Conservation (phyloP, 2,113 vertebrate species). For the Tapirus terrestris region DNA sequence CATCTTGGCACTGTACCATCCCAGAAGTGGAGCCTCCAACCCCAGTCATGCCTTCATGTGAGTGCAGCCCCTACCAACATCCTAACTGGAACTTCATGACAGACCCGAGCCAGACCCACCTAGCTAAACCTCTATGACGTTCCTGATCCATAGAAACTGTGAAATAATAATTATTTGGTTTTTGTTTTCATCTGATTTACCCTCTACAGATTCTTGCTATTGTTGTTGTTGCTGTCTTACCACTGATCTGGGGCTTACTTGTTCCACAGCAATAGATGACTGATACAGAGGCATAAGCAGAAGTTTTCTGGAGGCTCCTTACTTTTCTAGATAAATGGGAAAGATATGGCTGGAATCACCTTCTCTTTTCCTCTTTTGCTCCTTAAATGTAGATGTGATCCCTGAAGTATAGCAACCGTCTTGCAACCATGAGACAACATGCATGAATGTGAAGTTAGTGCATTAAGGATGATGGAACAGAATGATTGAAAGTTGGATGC, state of each 20-base stretch:
- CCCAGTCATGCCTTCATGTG: not conserved
- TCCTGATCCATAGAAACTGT: not conserved
- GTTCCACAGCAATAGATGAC: not conserved
- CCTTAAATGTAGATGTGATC: not conserved
- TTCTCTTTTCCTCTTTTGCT: not conserved
- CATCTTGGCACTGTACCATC: not conserved
- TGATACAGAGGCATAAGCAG: not conserved
- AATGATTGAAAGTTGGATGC: not conserved
- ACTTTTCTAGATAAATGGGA: not conserved
- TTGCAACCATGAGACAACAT: not conserved
- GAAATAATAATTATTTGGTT: not conserved
- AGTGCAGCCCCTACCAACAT: not conserved
- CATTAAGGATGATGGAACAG: not conserved
- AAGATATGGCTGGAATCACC: not conserved
- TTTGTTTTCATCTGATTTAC: not conserved
- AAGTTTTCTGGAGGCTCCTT: not conserved
- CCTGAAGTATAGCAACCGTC: not conserved
- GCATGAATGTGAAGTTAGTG: not conserved
- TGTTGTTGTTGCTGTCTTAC: not conserved
- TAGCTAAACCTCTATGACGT: not conserved
- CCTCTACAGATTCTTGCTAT: not conserved
- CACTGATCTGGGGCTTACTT: not conserved
- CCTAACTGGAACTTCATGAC: not conserved
- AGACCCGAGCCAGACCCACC: not conserved
- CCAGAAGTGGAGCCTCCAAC: not conserved